Conservation (phyloP, 2,888 invertebrate species). For the Drosophila picticornis region DNA sequence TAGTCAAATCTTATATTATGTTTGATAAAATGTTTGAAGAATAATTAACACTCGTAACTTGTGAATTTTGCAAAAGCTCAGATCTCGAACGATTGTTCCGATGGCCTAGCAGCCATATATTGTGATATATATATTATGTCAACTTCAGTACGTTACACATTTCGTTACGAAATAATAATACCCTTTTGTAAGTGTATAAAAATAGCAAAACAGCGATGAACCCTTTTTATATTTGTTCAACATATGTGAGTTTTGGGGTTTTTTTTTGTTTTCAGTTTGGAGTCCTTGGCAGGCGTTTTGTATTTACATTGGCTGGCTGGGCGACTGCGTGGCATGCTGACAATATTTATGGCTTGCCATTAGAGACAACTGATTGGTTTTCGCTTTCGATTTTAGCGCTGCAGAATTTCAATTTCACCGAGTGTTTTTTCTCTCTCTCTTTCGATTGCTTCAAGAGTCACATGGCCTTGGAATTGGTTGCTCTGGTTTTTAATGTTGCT, state of each 20-base stretch:
- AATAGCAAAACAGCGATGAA: slow-evolving; percentile 50
- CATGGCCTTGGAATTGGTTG: slow-evolving; percentile 46
- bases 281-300: slow-evolving; percentile 57
- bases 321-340: slow-evolving; percentile 30
- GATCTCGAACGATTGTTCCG: background rate
- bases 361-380: slow-evolving; percentile 83
- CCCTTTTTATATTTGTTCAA: slow-evolving; percentile 54
- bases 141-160: background rate
- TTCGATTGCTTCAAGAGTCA: slow-evolving; percentile 29
- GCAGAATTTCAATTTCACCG: slow-evolving; percentile 61
- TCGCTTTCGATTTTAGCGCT: slow-evolving; percentile 68
- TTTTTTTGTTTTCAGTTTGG: slow-evolving; percentile 27
- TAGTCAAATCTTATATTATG: background rate
- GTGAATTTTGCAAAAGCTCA: background rate
- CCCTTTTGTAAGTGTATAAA: background rate
- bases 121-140: background rate
- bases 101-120: too few relatives aligned
- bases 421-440: slow-evolving; percentile 34
- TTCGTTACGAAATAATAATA: background rate
- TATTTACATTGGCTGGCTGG: slow-evolving; percentile 36
- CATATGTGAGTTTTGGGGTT: slow-evolving; percentile 27
- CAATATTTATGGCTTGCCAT: slow-evolving; percentile 83
- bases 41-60: background rate
- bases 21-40: background rate
- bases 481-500: slow-evolving; percentile 14